Evolutionary conservation across 2,797 vertebrate genomes (phyloP).

Genomic region (Gobionotothen gibberifrons): DNA sequence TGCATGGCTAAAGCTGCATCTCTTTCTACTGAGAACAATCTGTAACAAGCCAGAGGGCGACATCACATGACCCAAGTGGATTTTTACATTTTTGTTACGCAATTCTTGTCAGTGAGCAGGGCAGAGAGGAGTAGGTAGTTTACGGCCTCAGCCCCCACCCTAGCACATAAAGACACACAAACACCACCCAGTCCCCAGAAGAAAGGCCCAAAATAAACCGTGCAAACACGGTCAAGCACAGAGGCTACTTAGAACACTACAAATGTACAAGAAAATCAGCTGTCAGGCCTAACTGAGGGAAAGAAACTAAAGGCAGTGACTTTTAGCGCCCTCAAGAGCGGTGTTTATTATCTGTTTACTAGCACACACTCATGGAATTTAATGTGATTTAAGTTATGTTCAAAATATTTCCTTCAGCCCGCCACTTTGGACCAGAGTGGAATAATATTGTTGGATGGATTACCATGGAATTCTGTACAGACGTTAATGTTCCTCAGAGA

Average conservation of each 20-base stretch:
- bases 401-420: not conserved
- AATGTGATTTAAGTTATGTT: not conserved
- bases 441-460: not conserved
- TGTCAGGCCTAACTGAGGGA: conserved; percentile 1
- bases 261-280: conserved; percentile 13
- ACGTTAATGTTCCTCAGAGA: not conserved
- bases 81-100: conserved; percentile 51
- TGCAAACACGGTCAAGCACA: conserved; percentile 27
- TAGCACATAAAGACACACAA: conserved; percentile 49
- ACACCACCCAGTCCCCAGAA: conserved; percentile 46
- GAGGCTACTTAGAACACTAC: conserved; percentile 27
- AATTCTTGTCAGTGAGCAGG: conserved; percentile 33
- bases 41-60: conserved; percentile 25
- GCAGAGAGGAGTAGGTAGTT: conserved; percentile 39
- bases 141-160: conserved; percentile 32
- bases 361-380: not conserved
- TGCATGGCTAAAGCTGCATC: not conserved
- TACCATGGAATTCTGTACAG: not conserved
- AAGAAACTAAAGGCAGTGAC: not conserved
- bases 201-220: conserved; percentile 61
- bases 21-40: conserved; percentile 36
- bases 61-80: conserved; percentile 18
- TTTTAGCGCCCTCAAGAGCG: not conserved
- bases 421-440: not conserved
- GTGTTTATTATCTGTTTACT: not conserved